Base-by-base conservation (phyloP, 2,113 vertebrate species). In the Mustelus asterias region DNA sequence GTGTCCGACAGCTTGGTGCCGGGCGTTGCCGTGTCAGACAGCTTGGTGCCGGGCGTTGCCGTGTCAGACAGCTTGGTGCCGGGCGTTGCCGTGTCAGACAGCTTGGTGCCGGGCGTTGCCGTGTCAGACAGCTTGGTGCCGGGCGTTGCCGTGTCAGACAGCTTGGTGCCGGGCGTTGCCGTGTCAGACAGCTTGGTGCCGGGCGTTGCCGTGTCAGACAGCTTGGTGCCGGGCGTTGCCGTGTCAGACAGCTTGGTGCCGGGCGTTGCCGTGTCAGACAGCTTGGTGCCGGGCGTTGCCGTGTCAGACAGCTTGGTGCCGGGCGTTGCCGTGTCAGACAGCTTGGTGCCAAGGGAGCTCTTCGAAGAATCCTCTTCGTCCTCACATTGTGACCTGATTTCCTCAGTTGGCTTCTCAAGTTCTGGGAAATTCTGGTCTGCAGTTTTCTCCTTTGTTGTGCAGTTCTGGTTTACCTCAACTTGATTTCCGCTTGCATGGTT, bases 281-380 rank as follows among this genome's bases (percentile, higher is more conserved):
- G 60, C 54, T 41, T 70, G 93, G 95, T 90, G 29, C 95, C 92
- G 0, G 54, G 20, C 2, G 89, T 1, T 29, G 9, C 76, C 72
- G 33, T 41, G 13, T 78, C 89, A 16, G 94, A n/a, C 18, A 41
- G 60, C 54, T 41, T 70, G 85, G 94, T 89, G 26, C 94, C 96
- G 0, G 48, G 29, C 8, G 88, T 1, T 29, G 13, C 76, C 85
- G 33, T n/a, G 11, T 70, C 86, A 11, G 95, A 33, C 24, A n/a
- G 58, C 69, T 44, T 76, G 86, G 63, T 88, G 18, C 20, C 76
- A n/a, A 69, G 3, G 37, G 85, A 95, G 54, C 69, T 80, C 22
- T 94, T 89, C 13, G 76, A 70, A 22, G 83, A 58, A 26, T 96
- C 70, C 41, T 96, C 97, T 90, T 97, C 97, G 80, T 96, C 96